Evolutionary conservation across 2,113 vertebrate genomes (phyloP).

Genomic region (Brachirus orientalis): DNA sequence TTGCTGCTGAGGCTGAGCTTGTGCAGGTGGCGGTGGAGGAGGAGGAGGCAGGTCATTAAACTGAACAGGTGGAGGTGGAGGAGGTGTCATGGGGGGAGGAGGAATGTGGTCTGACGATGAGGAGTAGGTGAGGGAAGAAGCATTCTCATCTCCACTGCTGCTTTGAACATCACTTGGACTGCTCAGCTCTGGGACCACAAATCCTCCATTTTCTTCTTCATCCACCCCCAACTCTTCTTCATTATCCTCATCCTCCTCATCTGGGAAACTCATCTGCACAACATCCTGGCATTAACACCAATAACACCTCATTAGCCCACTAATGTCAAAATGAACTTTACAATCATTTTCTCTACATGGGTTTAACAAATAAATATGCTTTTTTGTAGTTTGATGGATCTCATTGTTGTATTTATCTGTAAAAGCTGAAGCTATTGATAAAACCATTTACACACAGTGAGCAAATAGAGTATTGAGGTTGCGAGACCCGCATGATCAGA

Average conservation of each 20-base stretch:
- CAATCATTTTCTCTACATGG: background rate
- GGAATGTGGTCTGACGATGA: constrained; percentile 93
- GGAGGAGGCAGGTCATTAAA: constrained; percentile 84
- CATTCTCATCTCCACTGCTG: constrained; percentile 90
- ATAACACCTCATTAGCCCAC: constrained; percentile 58
- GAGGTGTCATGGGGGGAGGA: constrained; percentile 88
- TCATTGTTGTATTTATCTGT: no score
- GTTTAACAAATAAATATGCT: no score
- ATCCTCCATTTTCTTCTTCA: constrained; percentile 86
- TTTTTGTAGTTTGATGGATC: no score
- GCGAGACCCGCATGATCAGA: no score
- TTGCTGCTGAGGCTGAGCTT: constrained; percentile 29
- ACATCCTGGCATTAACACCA: constrained; percentile 79
- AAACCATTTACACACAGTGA: no score
- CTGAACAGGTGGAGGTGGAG: constrained; percentile 87
- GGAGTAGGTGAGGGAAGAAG: constrained; percentile 95
- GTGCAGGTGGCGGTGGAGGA: constrained; percentile 76
- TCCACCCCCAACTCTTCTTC: constrained; percentile 76
- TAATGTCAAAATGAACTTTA: constrained; percentile 21
- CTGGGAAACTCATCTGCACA: constrained; percentile 93
- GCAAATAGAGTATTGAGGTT: no score
- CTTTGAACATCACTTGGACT: constrained; percentile 92
- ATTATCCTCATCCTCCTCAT: constrained; percentile 85
- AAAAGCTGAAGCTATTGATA: no score
- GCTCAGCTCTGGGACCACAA: constrained; percentile 89